These are phyloP conservation scores for Diogma glabrata DNA, from an alignment of 2,888 invertebrate genomes.

Conservation along the genomic window DNA sequence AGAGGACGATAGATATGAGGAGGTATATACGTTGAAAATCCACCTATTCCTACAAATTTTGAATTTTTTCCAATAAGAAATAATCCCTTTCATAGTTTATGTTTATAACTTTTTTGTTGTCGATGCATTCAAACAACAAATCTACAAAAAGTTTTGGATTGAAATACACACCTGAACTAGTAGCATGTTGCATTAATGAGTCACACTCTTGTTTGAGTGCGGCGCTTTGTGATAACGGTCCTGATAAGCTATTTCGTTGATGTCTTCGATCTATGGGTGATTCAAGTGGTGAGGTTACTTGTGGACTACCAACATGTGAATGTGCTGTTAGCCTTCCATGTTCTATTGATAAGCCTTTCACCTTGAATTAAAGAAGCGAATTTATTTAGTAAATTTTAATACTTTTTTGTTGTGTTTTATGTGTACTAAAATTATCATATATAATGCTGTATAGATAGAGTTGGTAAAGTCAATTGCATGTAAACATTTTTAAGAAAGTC, in stretches of 20 bases:
- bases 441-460: too few relatives aligned
- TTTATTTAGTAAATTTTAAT: neutral
- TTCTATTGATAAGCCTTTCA: constrained; percentile 66
- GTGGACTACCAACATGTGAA: constrained; percentile 27
- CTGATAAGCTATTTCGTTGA: constrained; percentile 32
- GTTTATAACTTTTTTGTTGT: neutral
- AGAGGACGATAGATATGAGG: constrained; percentile 35
- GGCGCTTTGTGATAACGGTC: constrained; percentile 22
- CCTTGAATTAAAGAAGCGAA: constrained; percentile 36
- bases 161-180: constrained; percentile 24
- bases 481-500: too few relatives aligned
- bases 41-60: constrained; percentile 21
- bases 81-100: constrained; percentile 5
- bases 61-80: constrained; percentile 9
- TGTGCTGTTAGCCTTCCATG: constrained; percentile 43
- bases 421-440: neutral
- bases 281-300: constrained; percentile 33
- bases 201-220: constrained; percentile 37
- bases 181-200: constrained; percentile 34
- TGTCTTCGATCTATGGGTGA: constrained; percentile 36
- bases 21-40: constrained; percentile 35
- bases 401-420: too few relatives aligned
- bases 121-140: too few relatives aligned
- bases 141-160: neutral
- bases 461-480: too few relatives aligned